Evolutionary conservation across 2,113 vertebrate species (phyloP).

Genomic region (Phaetusa simplex): DNA sequence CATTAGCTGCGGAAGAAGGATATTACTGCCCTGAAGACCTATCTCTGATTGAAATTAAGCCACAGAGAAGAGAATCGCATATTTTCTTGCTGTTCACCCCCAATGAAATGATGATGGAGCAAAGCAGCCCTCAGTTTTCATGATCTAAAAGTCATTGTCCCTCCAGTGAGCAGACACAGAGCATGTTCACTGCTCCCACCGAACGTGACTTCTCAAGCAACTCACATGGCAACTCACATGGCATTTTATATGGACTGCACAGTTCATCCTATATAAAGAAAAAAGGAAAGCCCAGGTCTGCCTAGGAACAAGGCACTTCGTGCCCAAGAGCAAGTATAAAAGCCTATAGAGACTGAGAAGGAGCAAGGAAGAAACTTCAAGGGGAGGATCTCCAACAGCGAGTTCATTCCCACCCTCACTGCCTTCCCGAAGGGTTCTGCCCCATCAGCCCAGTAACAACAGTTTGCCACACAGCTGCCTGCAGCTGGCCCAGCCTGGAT

Average conservation of each 20-base stretch:
- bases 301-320: background rate
- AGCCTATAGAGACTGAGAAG: background rate
- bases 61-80: fast-evolving
- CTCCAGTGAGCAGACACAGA: background rate
- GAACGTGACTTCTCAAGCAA: background rate
- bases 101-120: background rate
- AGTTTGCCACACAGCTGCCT: background rate
- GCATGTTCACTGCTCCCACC: fast-evolving
- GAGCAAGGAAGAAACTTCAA: background rate
- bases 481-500: background rate
- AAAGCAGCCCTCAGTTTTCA: background rate
- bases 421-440: background rate
- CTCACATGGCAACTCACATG: background rate
- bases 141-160: background rate
- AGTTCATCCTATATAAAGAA: background rate
- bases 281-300: background rate
- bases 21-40: background rate
- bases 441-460: background rate
- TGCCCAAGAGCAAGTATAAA: background rate
- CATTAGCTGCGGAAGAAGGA: background rate
- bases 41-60: background rate
- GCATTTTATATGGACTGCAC: background rate
- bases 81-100: background rate
- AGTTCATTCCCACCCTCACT: background rate
- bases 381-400: background rate